Base-by-base conservation (phyloP, 2,113 vertebrate species). In the Pheucticus melanocephalus region DNA sequence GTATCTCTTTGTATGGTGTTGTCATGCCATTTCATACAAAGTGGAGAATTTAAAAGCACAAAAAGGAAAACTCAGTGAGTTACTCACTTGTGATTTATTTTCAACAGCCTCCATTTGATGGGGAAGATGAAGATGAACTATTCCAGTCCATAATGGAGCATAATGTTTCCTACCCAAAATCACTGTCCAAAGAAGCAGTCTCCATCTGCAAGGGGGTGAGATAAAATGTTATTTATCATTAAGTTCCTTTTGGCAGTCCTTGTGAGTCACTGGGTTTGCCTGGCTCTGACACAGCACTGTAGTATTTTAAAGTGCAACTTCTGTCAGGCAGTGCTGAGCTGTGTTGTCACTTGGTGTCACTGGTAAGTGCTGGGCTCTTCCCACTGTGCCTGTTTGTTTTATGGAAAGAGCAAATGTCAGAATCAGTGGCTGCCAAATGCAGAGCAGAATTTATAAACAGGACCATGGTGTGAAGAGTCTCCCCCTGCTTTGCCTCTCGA, bases 141-240 rank as follows among this genome's bases (percentile, higher is more conserved):
- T 99, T 99, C 96, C 99, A 99, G 97, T 99, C 99, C 53, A 99
- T 99, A 94, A 99, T 99, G 99, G 99, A 99, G 93, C 99, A 99
- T 95, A 99, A 99, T 1, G 99, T 99, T 77, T 99, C 99, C 75
- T 99, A 99, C 90, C 99, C 99, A 39, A 99, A 99, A 94, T 99
- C 99, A 15, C 97, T 99, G 98, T 99, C 99, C 73, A 99, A 99
- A 97, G 99, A 99, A 97, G 99, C 99, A 1, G 99, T 99, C 79
- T 99, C 99, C 97, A 99, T 99, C 98, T 99, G 99, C 98, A 99
- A 99, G 90, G 99, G 99, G 97, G 99, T 99, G 96, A 98, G 99
- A 93, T n/a, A 37, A 40, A 50, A 21, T 10, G 45, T 85, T 33
- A 61, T 65, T 54, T 88, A 37, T 59, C 54, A 60, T 75, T 61